Evolutionary conservation across 2,113 vertebrate genomes (phyloP).

Genomic region (Phalacrocorax aristotelis): DNA sequence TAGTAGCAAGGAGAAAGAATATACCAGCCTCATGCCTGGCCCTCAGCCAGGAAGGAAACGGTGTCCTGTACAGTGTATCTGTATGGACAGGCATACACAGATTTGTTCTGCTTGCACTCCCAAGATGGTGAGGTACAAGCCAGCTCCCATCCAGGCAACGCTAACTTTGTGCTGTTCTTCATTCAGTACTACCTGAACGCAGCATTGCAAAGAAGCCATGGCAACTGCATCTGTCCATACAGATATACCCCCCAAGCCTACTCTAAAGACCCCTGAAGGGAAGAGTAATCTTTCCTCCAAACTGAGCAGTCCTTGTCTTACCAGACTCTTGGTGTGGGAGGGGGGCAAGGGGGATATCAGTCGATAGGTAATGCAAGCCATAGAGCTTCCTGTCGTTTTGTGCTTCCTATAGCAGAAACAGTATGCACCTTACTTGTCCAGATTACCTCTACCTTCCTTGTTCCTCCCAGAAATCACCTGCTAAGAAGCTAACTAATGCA

Average conservation of each 20-base stretch:
- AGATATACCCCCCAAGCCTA: background rate
- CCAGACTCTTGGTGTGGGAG: background rate
- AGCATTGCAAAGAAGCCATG: background rate
- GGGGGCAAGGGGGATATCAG: background rate
- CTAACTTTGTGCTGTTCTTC: background rate
- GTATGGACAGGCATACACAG: background rate
- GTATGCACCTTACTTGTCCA: slow-evolving; percentile 59
- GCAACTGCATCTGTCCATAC: background rate
- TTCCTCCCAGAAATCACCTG: slow-evolving; percentile 93
- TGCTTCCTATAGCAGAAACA: slow-evolving; percentile 43
- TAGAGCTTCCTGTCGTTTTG: slow-evolving; percentile 47
- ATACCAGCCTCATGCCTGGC: background rate
- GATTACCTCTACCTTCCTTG: slow-evolving; percentile 67
- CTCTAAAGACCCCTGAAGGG: background rate
- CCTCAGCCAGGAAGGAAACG: background rate
- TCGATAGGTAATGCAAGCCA: background rate
- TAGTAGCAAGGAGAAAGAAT: background rate
- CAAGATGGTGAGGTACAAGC: background rate
- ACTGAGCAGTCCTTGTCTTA: background rate
- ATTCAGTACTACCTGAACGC: background rate
- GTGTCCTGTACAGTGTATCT: background rate
- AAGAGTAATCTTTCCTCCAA: background rate
- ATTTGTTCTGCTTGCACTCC: background rate
- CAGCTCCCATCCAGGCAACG: background rate
- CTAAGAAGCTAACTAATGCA: slow-evolving; percentile 96